Percentiles rank a stretch among this genome's conserved stretches.
Conservation (phyloP, 2,888 invertebrate species). For the Lamellibrachia satsuma region DNA sequence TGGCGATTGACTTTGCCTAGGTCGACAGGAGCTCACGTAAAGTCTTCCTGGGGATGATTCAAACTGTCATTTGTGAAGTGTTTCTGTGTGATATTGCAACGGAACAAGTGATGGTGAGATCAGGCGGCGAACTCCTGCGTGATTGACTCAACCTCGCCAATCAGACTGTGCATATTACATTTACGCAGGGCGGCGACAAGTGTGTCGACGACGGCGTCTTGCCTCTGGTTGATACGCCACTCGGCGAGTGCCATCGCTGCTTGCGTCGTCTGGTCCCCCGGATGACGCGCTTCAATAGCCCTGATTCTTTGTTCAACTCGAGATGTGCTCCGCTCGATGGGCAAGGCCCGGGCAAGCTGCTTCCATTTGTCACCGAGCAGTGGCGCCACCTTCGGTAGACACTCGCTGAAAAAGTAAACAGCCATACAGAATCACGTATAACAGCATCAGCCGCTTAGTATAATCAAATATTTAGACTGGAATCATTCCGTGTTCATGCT, state of each 20-base stretch:
- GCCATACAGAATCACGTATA: too few species aligned
- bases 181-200: conserved; percentile 40
- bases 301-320: conserved; percentile 32
- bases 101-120: not conserved
- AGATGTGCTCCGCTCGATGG: conserved; percentile 31
- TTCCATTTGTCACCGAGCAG: conserved; percentile 39
- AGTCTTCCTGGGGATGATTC: too few species aligned
- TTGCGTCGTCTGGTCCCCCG: conserved; percentile 34
- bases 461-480: too few species aligned
- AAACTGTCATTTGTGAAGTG: too few species aligned
- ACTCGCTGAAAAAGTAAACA: conserved; percentile 13
- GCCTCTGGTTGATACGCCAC: conserved; percentile 40
- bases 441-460: too few species aligned
- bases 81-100: not conserved
- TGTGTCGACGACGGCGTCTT: conserved; percentile 36
- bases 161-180: conserved; percentile 33
- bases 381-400: conserved; percentile 27
- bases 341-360: conserved; percentile 39
- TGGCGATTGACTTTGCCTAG: too few species aligned
- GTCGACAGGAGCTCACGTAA: too few species aligned
- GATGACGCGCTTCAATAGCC: conserved; percentile 32
- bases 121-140: conserved; percentile 25
- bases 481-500: too few species aligned
- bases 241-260: conserved; percentile 36
- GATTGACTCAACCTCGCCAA: conserved; percentile 36